Conservation (phyloP, 2,113 vertebrate genomes). For the Bagarius yarrelli region DNA sequence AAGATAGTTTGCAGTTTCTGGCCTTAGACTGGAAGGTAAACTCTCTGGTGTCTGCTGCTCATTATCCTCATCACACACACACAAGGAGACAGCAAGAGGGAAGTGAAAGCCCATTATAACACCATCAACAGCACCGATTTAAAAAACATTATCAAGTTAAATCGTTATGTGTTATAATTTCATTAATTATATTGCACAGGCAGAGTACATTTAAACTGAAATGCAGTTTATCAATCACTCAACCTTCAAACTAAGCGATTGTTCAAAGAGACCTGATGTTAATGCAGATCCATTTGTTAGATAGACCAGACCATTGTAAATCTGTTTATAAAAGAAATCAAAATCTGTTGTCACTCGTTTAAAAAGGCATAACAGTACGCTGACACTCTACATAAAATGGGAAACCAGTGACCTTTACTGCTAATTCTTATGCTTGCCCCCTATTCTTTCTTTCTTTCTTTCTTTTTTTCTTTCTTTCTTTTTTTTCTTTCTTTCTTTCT, state of each 20-base stretch:
- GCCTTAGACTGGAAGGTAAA: slow-evolving; percentile 3
- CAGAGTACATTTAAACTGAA: not conserved
- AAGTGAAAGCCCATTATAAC: not conserved
- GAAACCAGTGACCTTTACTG: slow-evolving; percentile 85
- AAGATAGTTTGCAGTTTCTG: slow-evolving; percentile 6
- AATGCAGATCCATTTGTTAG: slow-evolving; percentile 69
- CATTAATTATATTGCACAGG: not conserved
- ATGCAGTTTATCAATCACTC: slow-evolving; percentile 25
- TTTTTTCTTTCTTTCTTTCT: slow-evolving; percentile 28
- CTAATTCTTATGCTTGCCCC: slow-evolving; percentile 59
- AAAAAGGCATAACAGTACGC: slow-evolving; percentile 80
- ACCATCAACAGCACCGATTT: not conserved
- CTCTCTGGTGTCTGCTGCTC: not conserved
- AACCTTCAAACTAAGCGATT: not conserved
- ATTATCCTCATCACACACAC: not conserved
- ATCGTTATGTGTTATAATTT: not conserved
- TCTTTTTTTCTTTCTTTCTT: not conserved
- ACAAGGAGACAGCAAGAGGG: not conserved
- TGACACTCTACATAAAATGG: slow-evolving; percentile 78
- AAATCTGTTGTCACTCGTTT: slow-evolving; percentile 78
- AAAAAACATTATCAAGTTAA: not conserved
- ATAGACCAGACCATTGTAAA: slow-evolving; percentile 57
- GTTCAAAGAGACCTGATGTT: slow-evolving; percentile 66
- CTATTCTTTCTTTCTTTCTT: slow-evolving; percentile 35
- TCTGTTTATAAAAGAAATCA: slow-evolving; percentile 65